These are phyloP conservation scores for Thryonomys swinderianus DNA, from an alignment of 2,113 vertebrate species.

Conservation along the genomic window DNA sequence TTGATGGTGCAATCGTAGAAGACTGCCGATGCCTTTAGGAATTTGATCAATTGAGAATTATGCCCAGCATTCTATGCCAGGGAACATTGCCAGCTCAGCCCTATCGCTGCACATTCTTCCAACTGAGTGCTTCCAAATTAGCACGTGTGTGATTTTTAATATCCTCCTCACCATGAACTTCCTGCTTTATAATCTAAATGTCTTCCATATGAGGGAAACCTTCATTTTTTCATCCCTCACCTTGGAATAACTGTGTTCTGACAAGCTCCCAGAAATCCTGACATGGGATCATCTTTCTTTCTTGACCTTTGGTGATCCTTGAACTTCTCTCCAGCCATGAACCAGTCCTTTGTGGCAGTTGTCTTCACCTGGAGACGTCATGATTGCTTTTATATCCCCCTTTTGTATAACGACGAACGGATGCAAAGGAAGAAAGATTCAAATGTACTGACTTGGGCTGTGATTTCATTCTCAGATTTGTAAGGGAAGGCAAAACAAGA, in stretches of 20 bases:
- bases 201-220: conserved; percentile 59
- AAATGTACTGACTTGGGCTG: not conserved
- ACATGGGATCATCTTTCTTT: not conserved
- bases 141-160: conserved; percentile 61
- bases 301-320: not conserved
- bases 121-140: conserved; percentile 67
- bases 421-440: not conserved
- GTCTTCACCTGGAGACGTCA: not conserved
- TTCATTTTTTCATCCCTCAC: conserved; percentile 35
- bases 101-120: conserved; percentile 38
- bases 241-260: conserved; percentile 33
- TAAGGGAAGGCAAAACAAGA: not conserved
- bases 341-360: not conserved
- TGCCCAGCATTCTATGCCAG: conserved; percentile 19
- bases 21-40: not conserved
- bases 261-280: conserved; percentile 52
- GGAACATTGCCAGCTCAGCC: not conserved
- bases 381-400: not conserved
- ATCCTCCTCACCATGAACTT: conserved; percentile 59
- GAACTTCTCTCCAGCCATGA: not conserved
- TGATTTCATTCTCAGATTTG: not conserved
- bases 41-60: conserved; percentile 61
- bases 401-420: not conserved
- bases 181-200: conserved; percentile 64
- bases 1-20: conserved; percentile 38